These are phyloP conservation scores for Scaptomyza montana DNA, from an alignment of 1,140 invertebrate species.

Conservation along the genomic window DNA sequence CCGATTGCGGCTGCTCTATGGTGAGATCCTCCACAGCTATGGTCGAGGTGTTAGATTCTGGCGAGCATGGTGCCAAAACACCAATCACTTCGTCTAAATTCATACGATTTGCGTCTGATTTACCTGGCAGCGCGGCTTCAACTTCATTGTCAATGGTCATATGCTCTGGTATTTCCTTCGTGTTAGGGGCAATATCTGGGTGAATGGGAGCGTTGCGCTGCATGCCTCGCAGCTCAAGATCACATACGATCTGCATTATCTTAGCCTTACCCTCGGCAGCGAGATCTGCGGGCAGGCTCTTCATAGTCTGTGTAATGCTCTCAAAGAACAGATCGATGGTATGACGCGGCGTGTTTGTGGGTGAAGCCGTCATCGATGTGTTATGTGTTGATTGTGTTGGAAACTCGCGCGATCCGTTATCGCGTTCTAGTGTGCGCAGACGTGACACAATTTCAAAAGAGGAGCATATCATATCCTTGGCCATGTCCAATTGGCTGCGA, in stretches of 20 bases:
- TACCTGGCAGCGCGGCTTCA: background rate
- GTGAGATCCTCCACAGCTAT: slow-evolving; percentile 9
- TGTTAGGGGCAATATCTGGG: background rate
- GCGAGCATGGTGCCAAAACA: background rate
- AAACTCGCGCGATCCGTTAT: background rate
- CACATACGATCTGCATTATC: slow-evolving; percentile 75
- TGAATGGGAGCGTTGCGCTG: slow-evolving; percentile 24
- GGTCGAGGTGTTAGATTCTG: background rate
- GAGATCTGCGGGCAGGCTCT: slow-evolving; percentile 62
- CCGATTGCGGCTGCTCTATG: background rate
- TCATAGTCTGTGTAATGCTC: slow-evolving; percentile 72
- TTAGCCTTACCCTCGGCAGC: slow-evolving; percentile 73
- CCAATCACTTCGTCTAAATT: no score
- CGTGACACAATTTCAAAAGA: slow-evolving; percentile 66
- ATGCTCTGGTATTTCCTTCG: background rate
- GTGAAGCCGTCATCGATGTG: background rate
- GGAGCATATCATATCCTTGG: slow-evolving; percentile 69
- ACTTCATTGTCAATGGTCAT: background rate
- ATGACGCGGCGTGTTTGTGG: slow-evolving; percentile 20
- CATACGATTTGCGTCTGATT: no score
- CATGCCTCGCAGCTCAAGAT: slow-evolving; percentile 62
- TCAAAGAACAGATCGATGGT: slow-evolving; percentile 75
- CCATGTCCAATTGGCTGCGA: slow-evolving; percentile 59
- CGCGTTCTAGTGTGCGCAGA: slow-evolving; percentile 53
- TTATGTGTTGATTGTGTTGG: background rate